Evolutionary conservation across 2,888 invertebrate genomes (phyloP), one percentile per base, ranked within the genome.

Genomic region (Noctua janthe): DNA sequence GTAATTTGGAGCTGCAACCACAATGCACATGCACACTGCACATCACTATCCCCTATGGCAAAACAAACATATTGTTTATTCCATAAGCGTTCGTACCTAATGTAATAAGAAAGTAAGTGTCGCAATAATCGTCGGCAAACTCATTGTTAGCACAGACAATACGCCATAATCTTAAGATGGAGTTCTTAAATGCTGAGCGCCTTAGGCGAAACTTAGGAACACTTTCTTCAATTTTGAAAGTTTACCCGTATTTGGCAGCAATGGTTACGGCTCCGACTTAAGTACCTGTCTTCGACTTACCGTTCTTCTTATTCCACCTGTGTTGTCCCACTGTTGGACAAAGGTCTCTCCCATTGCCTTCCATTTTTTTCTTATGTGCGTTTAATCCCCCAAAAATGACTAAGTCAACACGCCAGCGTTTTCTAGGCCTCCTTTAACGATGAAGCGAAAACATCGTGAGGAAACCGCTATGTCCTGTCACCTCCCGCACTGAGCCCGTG

Each of bases 121-220:
- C 76, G 76, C 90, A 89, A 89, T 83, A 76, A 74, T 76, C 81
- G 90, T 76, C 78, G 70, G 82, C 84, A 81, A 75, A 83, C 83
- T 85, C 85, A 91, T 92, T 91, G 92, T 91, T 82, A 80, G 47
- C 84, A 83, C 83, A 92, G 88, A 93, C 93, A 93, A 93, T 93
- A 85, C 86, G 82, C 89, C 78, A 87, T 93, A 93, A 92, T 84
- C 90, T 91, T 80, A 87, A 90, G 84, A 92, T 88, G 91, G 91
- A 77, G 79, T 43, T 83, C 81, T 78, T 86, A 86, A 87, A 77
- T 74, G 77, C 69, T 81, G 81, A 77, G 43, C 80, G 89, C 90
- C 89, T 87, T 73, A 83, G 89, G 90, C 87, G 73, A 71, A 71
- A 64, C 71, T 56, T 62, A 62, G 70, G 78, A 88, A 71, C 80